Evolutionary conservation across 53 echinoderm and acorn worm genomes (phyloP), one percentile per base, ranked within the genome.

Genomic region (Henricia sp.): DNA sequence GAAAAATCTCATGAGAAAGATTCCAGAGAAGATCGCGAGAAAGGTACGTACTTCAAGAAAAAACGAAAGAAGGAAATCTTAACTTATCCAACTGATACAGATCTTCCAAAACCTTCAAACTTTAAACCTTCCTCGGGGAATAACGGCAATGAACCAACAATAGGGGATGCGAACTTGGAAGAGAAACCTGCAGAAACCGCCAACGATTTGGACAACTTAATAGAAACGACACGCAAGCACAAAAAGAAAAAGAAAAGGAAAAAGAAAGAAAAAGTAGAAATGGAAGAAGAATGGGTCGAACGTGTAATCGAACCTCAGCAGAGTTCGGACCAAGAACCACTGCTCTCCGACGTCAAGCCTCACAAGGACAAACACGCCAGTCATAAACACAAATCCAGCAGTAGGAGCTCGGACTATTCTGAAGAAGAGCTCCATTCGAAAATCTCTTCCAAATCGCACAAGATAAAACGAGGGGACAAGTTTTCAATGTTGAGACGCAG

Each of bases 241-340:
- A 90, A 86, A 41, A 72, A 68, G 40, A 93, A 93, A 70, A 87
- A 84, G 84, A 84, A 68, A 46, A 89, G 85, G 84, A 93, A 85
- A 48, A 87, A 85, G 54, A 84, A 74, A 32, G 66, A 52, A 0
- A 62, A 68, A 14, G 62, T 74, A 34, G 88, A 88, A 23, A 19
- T 69, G 36, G 88, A 43, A 14, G 89, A 84, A 42, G 86, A 86
- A 20, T 66, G 76, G 75, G 87, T 87, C 60, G 83, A 84, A 92
- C 25, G 83, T 32, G 30, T 70, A 54, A 38, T 85, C 62, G 71
- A 94, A 80, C 67, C 91, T 50, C 57, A 70, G 82, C 48, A 60
- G 57, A 13, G 68, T 30, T 26, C 43, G 16, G 62, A 90, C 59
- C 68, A 58, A 53, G 77, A 46, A 77, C 39, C 41, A 68, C 30